A percentile compares a stretch with the other conserved stretches of the same genome.
These are phyloP conservation scores for Bombus confusus DNA, from an alignment of 1,140 invertebrate genomes.

Conservation along the genomic window DNA sequence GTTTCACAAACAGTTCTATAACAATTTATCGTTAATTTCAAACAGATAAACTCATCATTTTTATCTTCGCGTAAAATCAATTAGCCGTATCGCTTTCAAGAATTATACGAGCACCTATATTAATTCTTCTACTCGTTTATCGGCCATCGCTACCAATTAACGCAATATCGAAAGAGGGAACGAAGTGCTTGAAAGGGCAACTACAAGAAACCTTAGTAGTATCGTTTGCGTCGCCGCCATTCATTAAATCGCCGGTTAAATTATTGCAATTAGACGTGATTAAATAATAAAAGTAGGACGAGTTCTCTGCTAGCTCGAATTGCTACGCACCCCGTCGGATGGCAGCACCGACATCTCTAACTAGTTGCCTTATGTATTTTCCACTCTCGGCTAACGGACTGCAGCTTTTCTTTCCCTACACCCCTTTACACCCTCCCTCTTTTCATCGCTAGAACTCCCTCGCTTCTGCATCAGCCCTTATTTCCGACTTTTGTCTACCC, in stretches of 20 bases:
- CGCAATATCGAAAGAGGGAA: background rate
- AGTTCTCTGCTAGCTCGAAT: background rate
- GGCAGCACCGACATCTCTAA: constrained; percentile 66
- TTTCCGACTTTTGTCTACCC: constrained; percentile 32
- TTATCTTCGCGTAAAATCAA: background rate
- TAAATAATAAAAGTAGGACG: background rate
- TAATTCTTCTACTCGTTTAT: background rate
- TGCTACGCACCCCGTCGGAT: constrained; percentile 58
- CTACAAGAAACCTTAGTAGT: background rate
- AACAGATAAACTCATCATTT: background rate
- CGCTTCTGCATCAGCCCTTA: constrained; percentile 16
- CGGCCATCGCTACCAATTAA: background rate
- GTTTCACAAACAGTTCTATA: background rate
- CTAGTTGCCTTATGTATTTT: constrained; percentile 51
- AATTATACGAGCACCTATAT: background rate
- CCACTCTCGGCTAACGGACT: constrained; percentile 10
- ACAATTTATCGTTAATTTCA: background rate
- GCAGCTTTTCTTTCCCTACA: constrained; percentile 13
- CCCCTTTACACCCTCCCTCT: too few species aligned
- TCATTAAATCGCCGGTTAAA: constrained; percentile 8
- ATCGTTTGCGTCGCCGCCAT: background rate
- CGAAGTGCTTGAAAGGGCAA: background rate
- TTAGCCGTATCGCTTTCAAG: too few species aligned
- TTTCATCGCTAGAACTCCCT: constrained; percentile 5
- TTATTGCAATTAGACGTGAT: constrained; percentile 1